Evolutionary conservation across 1,140 invertebrate species (phyloP).

Genomic region (Dinothrombium tinctorium): DNA sequence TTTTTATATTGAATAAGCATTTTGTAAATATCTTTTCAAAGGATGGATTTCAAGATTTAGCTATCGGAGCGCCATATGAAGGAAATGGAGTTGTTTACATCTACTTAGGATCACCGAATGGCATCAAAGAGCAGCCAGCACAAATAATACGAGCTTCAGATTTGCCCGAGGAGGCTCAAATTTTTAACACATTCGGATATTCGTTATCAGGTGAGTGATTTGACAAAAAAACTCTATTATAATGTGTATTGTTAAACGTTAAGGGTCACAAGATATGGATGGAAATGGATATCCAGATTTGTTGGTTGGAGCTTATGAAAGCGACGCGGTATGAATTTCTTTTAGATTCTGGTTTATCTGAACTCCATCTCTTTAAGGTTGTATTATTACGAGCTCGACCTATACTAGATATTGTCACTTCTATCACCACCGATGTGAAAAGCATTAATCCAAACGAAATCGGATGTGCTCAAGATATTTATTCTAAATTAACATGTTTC

Average conservation of each 20-base stretch:
- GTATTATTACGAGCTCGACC: conserved; percentile 35
- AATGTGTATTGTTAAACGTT: too few species aligned
- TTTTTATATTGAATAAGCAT: neutral
- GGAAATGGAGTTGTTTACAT: conserved; percentile 75
- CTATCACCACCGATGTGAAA: conserved; percentile 27
- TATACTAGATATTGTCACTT: conserved; percentile 45
- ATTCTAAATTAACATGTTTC: conserved; percentile 51
- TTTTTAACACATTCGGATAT: conserved; percentile 53
- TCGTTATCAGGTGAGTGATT: conserved; percentile 40
- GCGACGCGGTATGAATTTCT: conserved; percentile 27
- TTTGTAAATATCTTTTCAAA: neutral
- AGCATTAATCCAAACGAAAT: conserved; percentile 53
- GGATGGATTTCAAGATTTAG: conserved; percentile 45
- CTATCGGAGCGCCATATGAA: conserved; percentile 80
- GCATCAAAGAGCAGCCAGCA: conserved; percentile 44
- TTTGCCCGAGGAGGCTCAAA: conserved; percentile 13
- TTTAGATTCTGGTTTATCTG: too few species aligned
- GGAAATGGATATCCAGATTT: conserved; percentile 75
- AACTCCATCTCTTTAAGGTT: neutral
- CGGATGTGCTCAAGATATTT: conserved; percentile 38
- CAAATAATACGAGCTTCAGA: conserved; percentile 32
- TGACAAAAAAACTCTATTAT: conserved; percentile 4
- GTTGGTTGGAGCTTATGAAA: conserved; percentile 62
- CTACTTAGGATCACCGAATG: conserved; percentile 55
- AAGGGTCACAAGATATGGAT: conserved; percentile 53